Conservation (phyloP, 2,888 invertebrate species). For the Odontocerum albicorne region DNA sequence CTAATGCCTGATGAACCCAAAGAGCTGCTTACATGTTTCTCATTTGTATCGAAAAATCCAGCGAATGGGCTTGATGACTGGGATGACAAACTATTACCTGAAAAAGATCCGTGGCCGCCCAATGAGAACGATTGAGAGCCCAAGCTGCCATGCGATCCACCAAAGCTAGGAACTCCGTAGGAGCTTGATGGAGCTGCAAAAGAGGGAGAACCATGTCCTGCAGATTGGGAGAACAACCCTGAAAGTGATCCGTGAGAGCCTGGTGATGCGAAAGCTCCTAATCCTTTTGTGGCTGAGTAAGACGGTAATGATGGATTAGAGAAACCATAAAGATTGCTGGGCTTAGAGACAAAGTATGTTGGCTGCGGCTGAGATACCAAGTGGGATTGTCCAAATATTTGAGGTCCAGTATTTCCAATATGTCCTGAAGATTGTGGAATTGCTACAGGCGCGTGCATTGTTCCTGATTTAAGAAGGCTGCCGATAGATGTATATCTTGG, state of each 20-base stretch:
- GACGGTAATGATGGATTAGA: conserved; percentile 46
- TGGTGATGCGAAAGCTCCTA: conserved; percentile 46
- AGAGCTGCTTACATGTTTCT: conserved; percentile 4
- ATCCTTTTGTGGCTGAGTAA: conserved; percentile 52
- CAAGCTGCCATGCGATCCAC: conserved; percentile 34
- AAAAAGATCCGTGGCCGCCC: conserved; percentile 23
- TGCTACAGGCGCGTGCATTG: neutral
- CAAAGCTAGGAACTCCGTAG: conserved; percentile 40
- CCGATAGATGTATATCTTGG: conserved; percentile 29
- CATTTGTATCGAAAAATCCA: conserved; percentile 23
- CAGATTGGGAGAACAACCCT: conserved; percentile 38
- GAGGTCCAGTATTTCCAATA: conserved; percentile 17
- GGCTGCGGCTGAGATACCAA: conserved; percentile 46
- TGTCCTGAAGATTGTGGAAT: too few species aligned
- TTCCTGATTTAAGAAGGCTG: conserved; percentile 8
- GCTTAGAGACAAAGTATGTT: conserved; percentile 46
- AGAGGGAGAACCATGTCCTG: conserved; percentile 50
- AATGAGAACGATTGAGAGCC: conserved; percentile 16
- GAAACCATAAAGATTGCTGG: conserved; percentile 44
- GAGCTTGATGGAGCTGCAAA: conserved; percentile 39
- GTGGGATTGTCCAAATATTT: conserved; percentile 42
- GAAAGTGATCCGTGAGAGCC: conserved; percentile 27
- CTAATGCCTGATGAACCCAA: conserved; percentile 37
- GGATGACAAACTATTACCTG: conserved; percentile 12
- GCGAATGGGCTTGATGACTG: conserved; percentile 22